Conservation (phyloP, 2,113 vertebrate species). For the Petromus typicus region DNA sequence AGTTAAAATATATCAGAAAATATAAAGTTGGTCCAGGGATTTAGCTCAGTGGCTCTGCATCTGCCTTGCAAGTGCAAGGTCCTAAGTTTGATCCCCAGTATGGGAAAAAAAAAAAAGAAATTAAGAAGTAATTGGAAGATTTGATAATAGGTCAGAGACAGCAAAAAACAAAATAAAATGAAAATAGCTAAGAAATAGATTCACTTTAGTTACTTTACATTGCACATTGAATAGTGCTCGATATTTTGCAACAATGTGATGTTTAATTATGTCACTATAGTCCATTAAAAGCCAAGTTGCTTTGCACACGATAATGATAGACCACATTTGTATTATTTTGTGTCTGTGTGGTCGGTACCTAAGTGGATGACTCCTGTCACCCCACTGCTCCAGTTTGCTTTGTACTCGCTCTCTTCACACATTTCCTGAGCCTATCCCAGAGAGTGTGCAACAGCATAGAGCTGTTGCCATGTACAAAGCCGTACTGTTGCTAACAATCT, state of each 20-base stretch:
- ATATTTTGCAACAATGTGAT: neutral
- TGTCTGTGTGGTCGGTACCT: neutral
- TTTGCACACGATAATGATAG: neutral
- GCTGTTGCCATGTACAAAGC: neutral
- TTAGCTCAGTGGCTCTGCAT: no score
- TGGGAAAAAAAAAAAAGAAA: no score
- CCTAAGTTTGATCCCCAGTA: no score
- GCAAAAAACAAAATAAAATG: neutral
- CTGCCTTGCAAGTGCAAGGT: no score
- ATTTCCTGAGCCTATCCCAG: neutral
- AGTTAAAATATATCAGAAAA: constrained; percentile 21
- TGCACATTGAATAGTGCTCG: neutral
- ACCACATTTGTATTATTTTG: neutral
- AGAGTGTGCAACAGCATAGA: neutral
- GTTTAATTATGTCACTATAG: neutral
- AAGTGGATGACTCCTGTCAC: neutral
- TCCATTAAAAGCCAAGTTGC: neutral
- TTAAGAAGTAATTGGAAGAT: neutral
- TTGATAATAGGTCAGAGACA: neutral
- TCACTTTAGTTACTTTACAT: neutral
- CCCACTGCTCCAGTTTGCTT: neutral
- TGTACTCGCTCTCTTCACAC: neutral
- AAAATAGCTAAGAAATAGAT: neutral
- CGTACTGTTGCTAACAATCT: neutral
- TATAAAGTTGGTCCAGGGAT: no score